Evolutionary conservation across 1,140 invertebrate genomes (phyloP), one percentile per base, ranked within the genome.

Genomic region (Camponotus vicinus): DNA sequence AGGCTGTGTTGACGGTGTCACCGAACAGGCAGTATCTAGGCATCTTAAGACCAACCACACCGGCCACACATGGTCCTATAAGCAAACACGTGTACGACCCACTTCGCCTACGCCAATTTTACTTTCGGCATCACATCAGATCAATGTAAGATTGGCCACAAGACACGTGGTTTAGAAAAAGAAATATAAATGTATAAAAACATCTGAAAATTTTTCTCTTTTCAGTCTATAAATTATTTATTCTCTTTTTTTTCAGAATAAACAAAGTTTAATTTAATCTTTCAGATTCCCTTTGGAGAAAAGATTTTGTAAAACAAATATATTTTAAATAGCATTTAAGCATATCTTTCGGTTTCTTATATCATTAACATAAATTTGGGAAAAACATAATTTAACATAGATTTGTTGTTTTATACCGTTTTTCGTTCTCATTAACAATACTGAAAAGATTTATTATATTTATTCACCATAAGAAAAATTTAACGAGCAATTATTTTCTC

Each of bases 1-100:
- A 98, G 6, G 98, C 98, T 0, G 98, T 99, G 92, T 99, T 99
- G 0, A 99, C 98, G 0, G 98, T 99, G 93, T 99, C 99, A 0
- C 98, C 98, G 92, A 99, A 99, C 15, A 99, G 96, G 94, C 98
- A 99, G 94, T 99, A 99, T 69, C 98, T 96, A 0, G 98, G 97
- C 98, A 99, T 99, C 94, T 99, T 99, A 3, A 98, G 95, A 2
- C 98, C 98, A 1, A 99, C 98, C 0, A 99, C 98, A 0, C 98
- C 98, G 1, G 98, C 98, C n/a, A 98, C 97, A 93, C 98, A 98
- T 0, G 98, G 97, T 45, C 98, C 98, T 97, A 93, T n/a, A 83
- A 83, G n/a, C 67, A 95, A 87, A 88, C 42, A 49, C 18, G 21
- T 13, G 7, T 85, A 67, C 2, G 32, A 6, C 45, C 66, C 42